Conservation (phyloP, 2,888 invertebrate genomes). For the Drosophila anceps region DNA sequence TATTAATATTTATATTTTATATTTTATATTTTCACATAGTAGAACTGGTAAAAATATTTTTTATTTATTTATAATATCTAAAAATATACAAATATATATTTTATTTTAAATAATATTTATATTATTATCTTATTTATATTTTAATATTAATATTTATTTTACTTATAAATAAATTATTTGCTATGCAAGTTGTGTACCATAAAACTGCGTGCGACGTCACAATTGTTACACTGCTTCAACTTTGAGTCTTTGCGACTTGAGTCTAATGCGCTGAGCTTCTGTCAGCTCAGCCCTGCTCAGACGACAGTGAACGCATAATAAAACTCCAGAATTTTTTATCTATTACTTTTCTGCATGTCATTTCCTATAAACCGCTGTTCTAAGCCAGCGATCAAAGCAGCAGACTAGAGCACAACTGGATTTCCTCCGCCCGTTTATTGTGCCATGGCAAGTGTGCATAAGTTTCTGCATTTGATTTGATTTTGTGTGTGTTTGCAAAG, state of each 20-base stretch:
- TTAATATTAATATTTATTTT: no score
- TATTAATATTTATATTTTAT: no score
- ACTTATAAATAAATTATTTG: not conserved
- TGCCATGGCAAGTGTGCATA: slow-evolving; percentile 4
- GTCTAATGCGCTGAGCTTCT: slow-evolving; percentile 1
- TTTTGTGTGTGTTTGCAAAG: not conserved
- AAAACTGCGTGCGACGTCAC: not conserved
- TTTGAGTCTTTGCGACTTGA: not conserved
- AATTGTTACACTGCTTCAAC: not conserved
- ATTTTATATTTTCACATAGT: no score
- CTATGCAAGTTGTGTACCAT: not conserved
- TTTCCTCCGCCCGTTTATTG: not conserved
- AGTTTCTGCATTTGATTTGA: not conserved
- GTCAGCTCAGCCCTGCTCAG: slow-evolving; percentile 2
- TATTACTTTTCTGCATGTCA: slow-evolving; percentile 8
- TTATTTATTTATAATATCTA: no score
- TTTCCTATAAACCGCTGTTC: slow-evolving; percentile 5
- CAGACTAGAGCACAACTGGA: not conserved
- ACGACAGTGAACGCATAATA: slow-evolving; percentile 8
- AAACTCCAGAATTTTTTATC: not conserved
- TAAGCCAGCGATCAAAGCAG: slow-evolving; percentile 2
- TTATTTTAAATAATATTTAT: no score
- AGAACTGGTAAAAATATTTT: no score
- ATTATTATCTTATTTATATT: not conserved
- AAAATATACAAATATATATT: not conserved